These are phyloP conservation scores for Neuroterus valhalla DNA, from an alignment of 1,140 invertebrate species.

Conservation along the genomic window DNA sequence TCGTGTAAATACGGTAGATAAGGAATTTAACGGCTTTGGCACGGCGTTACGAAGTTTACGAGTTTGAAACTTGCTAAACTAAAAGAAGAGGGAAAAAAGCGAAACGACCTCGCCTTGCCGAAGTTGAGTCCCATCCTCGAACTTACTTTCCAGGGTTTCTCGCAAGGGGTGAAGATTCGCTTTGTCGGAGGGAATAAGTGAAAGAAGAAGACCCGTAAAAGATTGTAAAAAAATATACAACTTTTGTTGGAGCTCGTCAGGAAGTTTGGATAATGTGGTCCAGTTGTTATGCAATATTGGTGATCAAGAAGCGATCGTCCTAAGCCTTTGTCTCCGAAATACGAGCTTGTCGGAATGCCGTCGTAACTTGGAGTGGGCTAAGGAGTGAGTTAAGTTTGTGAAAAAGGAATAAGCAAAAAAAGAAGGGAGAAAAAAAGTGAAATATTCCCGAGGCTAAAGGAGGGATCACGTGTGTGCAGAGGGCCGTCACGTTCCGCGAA, in stretches of 20 bases:
- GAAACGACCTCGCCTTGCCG: slow-evolving; percentile 22
- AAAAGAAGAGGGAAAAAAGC: slow-evolving; percentile 35
- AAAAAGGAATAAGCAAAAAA: slow-evolving; percentile 42
- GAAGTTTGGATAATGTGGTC: not conserved
- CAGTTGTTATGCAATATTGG: slow-evolving; percentile 5
- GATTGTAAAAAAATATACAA: not conserved
- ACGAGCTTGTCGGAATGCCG: slow-evolving; percentile 42
- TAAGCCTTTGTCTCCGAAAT: slow-evolving; percentile 43
- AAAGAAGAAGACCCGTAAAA: slow-evolving; percentile 10
- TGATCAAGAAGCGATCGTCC: not conserved
- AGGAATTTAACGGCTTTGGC: slow-evolving; percentile 50
- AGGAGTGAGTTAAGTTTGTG: slow-evolving; percentile 37
- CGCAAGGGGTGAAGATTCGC: slow-evolving; percentile 15
- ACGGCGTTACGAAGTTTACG: slow-evolving; percentile 48
- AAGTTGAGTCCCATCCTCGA: not conserved
- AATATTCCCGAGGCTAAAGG: slow-evolving; percentile 32
- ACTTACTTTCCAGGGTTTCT: slow-evolving; percentile 13
- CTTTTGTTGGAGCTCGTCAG: not conserved
- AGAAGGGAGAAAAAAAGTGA: slow-evolving; percentile 32
- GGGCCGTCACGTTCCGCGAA: slow-evolving; percentile 44
- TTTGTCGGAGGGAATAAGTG: not conserved
- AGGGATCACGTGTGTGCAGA: slow-evolving; percentile 50
- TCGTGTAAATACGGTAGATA: slow-evolving; percentile 51
- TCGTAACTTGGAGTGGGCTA: slow-evolving; percentile 47
- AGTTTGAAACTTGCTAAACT: slow-evolving; percentile 48